phyloP scores from a whole-genome alignment of 2,113 vertebrate species.

The Pterophyllum scalare region DNA sequence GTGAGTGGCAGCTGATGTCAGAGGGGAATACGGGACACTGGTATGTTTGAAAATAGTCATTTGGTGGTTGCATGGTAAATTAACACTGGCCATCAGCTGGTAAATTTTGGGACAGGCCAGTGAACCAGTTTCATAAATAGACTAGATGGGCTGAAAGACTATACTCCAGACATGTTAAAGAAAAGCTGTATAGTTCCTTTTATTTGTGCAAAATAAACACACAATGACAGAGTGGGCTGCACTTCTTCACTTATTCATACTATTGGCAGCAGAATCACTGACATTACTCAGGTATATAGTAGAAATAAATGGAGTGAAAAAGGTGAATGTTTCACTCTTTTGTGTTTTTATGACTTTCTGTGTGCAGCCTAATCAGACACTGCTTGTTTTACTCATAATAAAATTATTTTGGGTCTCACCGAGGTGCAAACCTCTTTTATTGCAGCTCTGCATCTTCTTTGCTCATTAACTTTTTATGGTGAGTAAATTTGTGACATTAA shows the following conservation, averaged over 20 bases:
- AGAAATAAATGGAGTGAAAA: not conserved
- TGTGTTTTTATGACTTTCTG: not conserved
- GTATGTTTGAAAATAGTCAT: not conserved
- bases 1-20: not conserved
- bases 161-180: not conserved
- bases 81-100: not conserved
- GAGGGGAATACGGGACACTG: not conserved
- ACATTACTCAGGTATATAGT: not conserved
- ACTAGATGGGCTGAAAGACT: not conserved
- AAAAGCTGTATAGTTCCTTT: not conserved
- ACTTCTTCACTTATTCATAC: not conserved
- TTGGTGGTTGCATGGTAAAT: not conserved
- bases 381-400: not conserved
- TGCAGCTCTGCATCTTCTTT: not conserved
- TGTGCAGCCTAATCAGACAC: not conserved
- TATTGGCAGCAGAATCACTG: not conserved
- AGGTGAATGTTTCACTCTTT: not conserved
- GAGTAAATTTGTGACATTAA: not conserved
- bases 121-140: conserved; percentile 16
- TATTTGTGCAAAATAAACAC: not conserved
- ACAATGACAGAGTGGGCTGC: not conserved
- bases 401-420: not conserved
- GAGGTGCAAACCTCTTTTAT: not conserved
- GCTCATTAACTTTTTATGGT: conserved; percentile 5
- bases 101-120: not conserved